Base-by-base conservation (phyloP, 1,140 invertebrate genomes). In the Anadara kagoshimensis region DNA sequence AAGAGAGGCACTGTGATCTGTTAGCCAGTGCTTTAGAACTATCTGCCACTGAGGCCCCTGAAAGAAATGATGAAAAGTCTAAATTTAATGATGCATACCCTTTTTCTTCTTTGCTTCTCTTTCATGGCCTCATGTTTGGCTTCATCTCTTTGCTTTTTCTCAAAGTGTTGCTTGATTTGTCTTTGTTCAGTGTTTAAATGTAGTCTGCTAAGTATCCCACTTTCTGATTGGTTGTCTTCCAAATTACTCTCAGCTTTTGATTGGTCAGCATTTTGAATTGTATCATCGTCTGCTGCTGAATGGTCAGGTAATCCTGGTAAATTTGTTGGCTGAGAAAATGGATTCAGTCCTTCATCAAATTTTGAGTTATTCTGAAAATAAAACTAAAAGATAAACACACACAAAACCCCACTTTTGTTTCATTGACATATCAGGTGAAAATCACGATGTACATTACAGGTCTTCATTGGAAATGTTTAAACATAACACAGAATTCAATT, bases 131-230 rank as follows among this genome's bases (percentile, higher is more conserved):
- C 58, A 41, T 84, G 82, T 53, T 78, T 84, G 1, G 83, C 78
- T 24, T 84, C 83, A 12, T 82, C 76, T 26, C 82, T 72, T 58
- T 78, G 80, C 49, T 86, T 86, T 57, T 82, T 74, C 47, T 85
- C 78, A 80, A 85, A 87, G 18, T 76, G 61, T 14, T 82, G 76
- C 41, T 81, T 84, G 16, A 77, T 59, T 44, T 76, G 75, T 49
- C 75, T 79, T 75, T 86, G 82, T 20, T 78, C 67, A 14, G 85
- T 81, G 71, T 49, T 83, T 69, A 84, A 51, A 53, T 83, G 81
- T 12, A 81, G 68, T 41, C 86, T 80, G 61, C 85, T 87, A n/a
- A 82, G 74, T 11, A 87, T 69, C 26, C 51, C 22, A 0, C 45
- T 65, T 14, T 84, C 83, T 59, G 78, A 73, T 49, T 82, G 80